Conservation (phyloP, 2,113 vertebrate species). For the Fukomys damarensis region DNA sequence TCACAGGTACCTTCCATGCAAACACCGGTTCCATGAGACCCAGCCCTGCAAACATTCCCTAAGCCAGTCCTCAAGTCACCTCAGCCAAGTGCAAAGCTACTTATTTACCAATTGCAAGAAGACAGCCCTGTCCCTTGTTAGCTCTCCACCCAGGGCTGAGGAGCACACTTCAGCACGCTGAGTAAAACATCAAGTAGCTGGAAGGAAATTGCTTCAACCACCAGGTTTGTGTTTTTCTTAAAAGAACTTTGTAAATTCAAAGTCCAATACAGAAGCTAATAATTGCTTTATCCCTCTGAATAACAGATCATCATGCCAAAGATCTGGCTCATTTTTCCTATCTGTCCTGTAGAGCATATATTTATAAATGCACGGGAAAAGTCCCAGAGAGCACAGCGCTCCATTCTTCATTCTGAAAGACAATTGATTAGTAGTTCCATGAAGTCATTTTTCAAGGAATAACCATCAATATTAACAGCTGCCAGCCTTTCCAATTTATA, state of each 20-base stretch:
- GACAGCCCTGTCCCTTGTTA: not conserved
- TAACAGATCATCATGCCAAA: not conserved
- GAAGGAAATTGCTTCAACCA: too few relatives aligned
- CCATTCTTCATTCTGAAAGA: slow-evolving; percentile 76
- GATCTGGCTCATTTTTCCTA: not conserved
- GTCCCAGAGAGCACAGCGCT: slow-evolving; percentile 56
- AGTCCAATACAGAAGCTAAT: not conserved
- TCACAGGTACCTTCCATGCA: rapidly evolving
- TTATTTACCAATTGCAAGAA: not conserved
- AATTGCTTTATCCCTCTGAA: not conserved
- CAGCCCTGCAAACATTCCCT: rapidly evolving
- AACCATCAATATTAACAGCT: slow-evolving; percentile 84
- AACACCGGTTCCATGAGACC: not conserved
- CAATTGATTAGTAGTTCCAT: slow-evolving; percentile 79
- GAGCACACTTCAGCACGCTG: rapidly evolving
- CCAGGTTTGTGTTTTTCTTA: not conserved
- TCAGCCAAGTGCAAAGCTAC: not conserved
- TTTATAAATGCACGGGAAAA: slow-evolving; percentile 65
- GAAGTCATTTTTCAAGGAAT: slow-evolving; percentile 83
- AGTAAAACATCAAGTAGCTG: too few relatives aligned
- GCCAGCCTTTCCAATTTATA: slow-evolving; percentile 81
- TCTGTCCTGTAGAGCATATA: not conserved
- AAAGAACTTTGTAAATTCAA: not conserved
- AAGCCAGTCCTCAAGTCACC: not conserved
- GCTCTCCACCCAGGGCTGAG: not conserved